Evolutionary conservation across 2,797 vertebrate species (phyloP).

Genomic region (Halcyon leucocephala): DNA sequence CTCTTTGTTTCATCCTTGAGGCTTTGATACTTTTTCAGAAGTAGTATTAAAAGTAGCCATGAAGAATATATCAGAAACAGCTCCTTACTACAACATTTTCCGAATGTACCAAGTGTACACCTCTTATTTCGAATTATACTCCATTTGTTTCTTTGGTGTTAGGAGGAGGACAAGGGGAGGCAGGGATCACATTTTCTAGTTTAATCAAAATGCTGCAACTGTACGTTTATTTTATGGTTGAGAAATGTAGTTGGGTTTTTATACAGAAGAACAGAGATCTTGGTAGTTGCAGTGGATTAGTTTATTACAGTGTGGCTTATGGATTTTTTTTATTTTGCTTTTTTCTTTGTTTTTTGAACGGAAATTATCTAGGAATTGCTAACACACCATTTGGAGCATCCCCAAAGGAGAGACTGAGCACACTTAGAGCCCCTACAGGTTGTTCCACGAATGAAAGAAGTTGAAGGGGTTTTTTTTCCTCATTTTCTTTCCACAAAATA

Average conservation of each 20-base stretch:
- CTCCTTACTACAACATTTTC: not conserved
- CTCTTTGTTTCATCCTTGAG: not conserved
- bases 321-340: too few species aligned
- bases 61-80: not conserved
- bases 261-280: not conserved
- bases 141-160: not conserved
- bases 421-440: not conserved
- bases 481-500: not conserved
- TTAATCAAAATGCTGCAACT: not conserved
- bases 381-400: not conserved
- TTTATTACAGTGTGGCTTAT: not conserved
- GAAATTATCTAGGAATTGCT: not conserved
- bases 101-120: not conserved
- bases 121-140: not conserved
- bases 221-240: not conserved
- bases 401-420: not conserved
- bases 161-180: not conserved
- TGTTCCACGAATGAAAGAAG: not conserved
- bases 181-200: not conserved
- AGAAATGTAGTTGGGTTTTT: not conserved
- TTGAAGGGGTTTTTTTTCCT: accelerated
- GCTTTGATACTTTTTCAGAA: not conserved
- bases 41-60: not conserved
- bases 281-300: not conserved
- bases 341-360: accelerated